Percentiles rank a stretch among this genome's conserved stretches.
phyloP scores from a whole-genome alignment of 2,113 vertebrate species.

The Callithrix jacchus region DNA sequence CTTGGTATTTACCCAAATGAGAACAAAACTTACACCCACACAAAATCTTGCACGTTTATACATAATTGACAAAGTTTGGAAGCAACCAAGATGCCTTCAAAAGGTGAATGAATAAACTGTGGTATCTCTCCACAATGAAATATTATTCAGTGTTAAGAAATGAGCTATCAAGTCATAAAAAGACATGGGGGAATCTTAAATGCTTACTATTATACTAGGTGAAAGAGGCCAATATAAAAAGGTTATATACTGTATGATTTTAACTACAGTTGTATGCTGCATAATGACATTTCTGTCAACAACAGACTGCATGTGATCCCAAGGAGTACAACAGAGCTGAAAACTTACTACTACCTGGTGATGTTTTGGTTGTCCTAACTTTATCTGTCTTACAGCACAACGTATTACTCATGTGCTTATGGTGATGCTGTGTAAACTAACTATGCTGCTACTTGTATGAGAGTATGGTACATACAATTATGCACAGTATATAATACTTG shows the following conservation, averaged over 20 bases:
- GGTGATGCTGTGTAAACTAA: background rate
- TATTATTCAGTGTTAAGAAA: background rate
- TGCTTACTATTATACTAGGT: background rate
- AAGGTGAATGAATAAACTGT: background rate
- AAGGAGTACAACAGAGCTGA: background rate
- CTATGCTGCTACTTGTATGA: background rate
- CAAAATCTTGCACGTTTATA: background rate
- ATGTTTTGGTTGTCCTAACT: background rate
- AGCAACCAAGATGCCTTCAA: background rate
- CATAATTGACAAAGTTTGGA: background rate
- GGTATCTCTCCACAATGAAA: background rate
- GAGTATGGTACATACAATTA: background rate
- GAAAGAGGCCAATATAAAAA: background rate
- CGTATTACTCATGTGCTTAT: background rate
- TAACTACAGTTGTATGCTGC: background rate
- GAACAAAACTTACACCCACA: background rate
- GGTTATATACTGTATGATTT: background rate
- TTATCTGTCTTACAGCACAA: background rate
- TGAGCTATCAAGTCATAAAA: background rate
- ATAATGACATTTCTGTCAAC: background rate
- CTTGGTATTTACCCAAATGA: background rate
- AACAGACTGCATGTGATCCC: background rate
- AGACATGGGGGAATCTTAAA: background rate
- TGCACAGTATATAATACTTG: background rate
- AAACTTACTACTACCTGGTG: background rate